Evolutionary conservation across 2,888 invertebrate genomes (phyloP).

Genomic region (Nomada flava): DNA sequence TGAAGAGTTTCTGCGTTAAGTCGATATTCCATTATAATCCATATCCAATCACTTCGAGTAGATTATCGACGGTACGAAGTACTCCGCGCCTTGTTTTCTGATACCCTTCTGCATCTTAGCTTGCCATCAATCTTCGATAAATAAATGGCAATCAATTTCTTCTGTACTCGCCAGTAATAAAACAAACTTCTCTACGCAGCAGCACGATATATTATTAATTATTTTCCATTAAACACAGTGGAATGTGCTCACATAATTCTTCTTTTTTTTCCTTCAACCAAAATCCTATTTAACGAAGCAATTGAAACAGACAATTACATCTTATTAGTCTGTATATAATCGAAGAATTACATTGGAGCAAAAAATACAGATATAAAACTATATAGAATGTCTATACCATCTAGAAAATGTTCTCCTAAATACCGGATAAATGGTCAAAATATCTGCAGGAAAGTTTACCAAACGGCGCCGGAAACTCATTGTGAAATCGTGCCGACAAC

Average conservation of each 20-base stretch:
- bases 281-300: no score
- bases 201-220: neutral
- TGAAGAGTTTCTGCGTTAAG: constrained; percentile 62
- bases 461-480: neutral
- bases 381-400: no score
- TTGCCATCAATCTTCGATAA: constrained; percentile 67
- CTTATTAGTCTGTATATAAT: no score
- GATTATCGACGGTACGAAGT: constrained; percentile 78
- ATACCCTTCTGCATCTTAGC: constrained; percentile 40
- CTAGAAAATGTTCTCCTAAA: neutral
- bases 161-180: constrained; percentile 1
- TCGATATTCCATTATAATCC: constrained; percentile 75
- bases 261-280: no score
- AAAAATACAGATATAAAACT: no score
- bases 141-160: constrained; percentile 66
- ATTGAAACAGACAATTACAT: no score
- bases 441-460: neutral
- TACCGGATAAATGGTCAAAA: neutral
- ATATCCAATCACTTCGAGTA: constrained; percentile 80
- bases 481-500: constrained; percentile 21
- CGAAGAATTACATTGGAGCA: no score
- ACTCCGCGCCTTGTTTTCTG: constrained; percentile 71
- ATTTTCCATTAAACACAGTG: neutral
- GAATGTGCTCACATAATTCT: no score
- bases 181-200: neutral